Base-by-base conservation (phyloP, 2,888 invertebrate species). In the Synergus japonicus region DNA sequence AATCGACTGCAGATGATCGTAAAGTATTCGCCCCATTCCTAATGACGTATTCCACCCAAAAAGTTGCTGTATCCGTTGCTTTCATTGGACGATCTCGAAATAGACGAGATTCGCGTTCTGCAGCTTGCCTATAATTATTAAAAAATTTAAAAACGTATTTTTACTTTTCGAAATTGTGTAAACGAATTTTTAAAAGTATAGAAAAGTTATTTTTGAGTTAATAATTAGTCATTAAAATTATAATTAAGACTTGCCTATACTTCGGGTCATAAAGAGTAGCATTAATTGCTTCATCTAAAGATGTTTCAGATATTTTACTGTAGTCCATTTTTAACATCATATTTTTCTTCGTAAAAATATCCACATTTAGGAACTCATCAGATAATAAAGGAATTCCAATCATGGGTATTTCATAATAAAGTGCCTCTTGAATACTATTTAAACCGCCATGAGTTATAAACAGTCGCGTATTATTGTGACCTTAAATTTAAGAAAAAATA, bases 11-110 rank as follows among this genome's bases (percentile, higher is more conserved):
- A 10, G 87, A 85, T 1, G 90, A 88, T 83, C 81, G 84, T 10
- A 91, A 79, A 2, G 81, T 79, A 76, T 87, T 67, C 1, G 81
- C 82, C 0, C 90, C 90, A 67, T 90, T 86, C 83, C 87, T 86
- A 63, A 89, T 85, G 13, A 90, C 84, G 69, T 89, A 90, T 82
- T 90, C 90, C 29, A 89, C 83, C 90, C 89, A 90, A 78, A 83
- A 90, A 49, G 83, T 83, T 0, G 88, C 87, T 0, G 84, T 86
- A 4, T 88, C 87, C 81, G 85, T 78, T 1, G 88, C 76, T 12
- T 73, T 88, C 69, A 87, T 78, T 0, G 89, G 90, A 67, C 88
- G 85, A 79, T 90, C 90, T 43, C 81, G 79, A 66, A 90, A 90
- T 22, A 83, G n/a, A 29, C n/a, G 29, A 46, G 87, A 84, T 60